phyloP scores from a whole-genome alignment of 2,888 invertebrate species.

The Himalopsyche kuldschensis region DNA sequence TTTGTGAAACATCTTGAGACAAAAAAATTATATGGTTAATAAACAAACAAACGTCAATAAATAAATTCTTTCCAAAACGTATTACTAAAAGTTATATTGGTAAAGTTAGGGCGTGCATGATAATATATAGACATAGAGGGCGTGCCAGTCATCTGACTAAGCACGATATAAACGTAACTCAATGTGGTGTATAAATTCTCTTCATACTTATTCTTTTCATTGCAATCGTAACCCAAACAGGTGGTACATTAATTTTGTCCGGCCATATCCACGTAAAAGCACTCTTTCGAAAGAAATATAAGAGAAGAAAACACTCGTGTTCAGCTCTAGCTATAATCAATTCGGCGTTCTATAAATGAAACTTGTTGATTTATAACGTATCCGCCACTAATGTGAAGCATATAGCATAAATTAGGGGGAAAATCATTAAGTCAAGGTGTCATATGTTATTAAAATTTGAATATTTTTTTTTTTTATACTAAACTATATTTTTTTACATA shows the following conservation, averaged over 20 bases:
- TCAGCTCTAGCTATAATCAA: not conserved
- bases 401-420: no score
- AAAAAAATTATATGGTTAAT: no score
- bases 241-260: not conserved
- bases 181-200: not conserved
- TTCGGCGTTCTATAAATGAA: not conserved
- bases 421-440: no score
- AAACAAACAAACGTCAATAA: no score
- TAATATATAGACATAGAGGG: not conserved
- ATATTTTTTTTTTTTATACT: no score
- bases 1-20: no score
- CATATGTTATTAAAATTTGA: no score
- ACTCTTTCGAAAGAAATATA: not conserved
- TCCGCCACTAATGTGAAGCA: no score
- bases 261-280: not conserved
- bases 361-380: no score
- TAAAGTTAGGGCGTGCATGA: not conserved
- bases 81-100: no score
- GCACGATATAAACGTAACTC: not conserved
- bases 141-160: not conserved
- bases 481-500: no score
- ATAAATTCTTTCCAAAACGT: no score
- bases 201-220: not conserved
- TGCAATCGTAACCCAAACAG: not conserved
- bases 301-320: not conserved